These are phyloP conservation scores for Tiliacea aurago DNA, from an alignment of 2,888 invertebrate genomes.

Conservation along the genomic window DNA sequence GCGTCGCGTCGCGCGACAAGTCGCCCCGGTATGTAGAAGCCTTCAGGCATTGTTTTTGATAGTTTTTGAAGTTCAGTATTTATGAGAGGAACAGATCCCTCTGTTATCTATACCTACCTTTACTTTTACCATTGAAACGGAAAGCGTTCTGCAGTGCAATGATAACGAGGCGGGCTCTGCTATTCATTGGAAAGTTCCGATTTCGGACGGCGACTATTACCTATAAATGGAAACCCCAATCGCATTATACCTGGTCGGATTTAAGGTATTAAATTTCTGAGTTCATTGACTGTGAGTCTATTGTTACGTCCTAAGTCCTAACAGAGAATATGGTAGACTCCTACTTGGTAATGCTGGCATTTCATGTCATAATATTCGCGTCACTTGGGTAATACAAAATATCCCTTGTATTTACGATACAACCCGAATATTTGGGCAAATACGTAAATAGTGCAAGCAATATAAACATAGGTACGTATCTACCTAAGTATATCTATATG, in stretches of 20 bases:
- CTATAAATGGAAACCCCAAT: conserved; percentile 38
- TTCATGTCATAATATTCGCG: too few species aligned
- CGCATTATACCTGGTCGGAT: conserved; percentile 5
- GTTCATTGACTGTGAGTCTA: not conserved
- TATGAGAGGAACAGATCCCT: not conserved
- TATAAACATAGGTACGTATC: too few species aligned
- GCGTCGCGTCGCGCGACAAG: too few species aligned
- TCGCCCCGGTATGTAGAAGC: too few species aligned
- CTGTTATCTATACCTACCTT: not conserved
- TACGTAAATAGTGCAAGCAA: too few species aligned
- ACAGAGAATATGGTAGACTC: not conserved
- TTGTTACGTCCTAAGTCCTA: not conserved
- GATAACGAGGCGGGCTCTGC: conserved; percentile 39
- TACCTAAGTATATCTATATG: not conserved
- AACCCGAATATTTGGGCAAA: too few species aligned
- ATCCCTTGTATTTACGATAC: too few species aligned
- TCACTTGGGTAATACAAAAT: too few species aligned
- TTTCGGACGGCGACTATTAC: conserved; percentile 30
- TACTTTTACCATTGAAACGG: not conserved
- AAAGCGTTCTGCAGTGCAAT: conserved; percentile 38
- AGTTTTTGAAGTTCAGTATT: not conserved
- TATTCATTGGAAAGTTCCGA: conserved; percentile 39
- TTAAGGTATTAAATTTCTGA: conserved; percentile 8
- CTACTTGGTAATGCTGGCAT: not conserved
- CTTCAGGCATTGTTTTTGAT: too few species aligned